Conservation (phyloP, 35 echinoderm and acorn worm genomes). For the Lytechinus variegatus region DNA sequence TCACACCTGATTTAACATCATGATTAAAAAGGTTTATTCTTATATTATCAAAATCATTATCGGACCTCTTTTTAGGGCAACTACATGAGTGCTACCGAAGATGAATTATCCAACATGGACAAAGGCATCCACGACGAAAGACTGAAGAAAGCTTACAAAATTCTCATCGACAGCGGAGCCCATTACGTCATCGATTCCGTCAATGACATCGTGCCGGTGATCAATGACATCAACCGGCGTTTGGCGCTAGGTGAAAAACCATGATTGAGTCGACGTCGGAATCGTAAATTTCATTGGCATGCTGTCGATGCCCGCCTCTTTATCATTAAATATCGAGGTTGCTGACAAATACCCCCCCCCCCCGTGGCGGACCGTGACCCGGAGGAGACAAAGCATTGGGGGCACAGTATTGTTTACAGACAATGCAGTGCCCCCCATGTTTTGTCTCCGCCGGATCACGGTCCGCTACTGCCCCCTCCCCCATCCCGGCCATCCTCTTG, state of each 20-base stretch:
- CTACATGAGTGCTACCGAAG: conserved; percentile 85
- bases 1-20: too few species aligned
- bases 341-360: too few species aligned
- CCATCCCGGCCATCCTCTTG: too few species aligned
- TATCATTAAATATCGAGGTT: too few species aligned
- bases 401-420: too few species aligned
- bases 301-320: too few species aligned
- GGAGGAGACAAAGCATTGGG: too few species aligned
- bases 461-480: too few species aligned
- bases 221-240: conserved; percentile 88
- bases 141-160: conserved; percentile 74
- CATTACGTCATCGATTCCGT: conserved; percentile 96
- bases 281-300: too few species aligned
- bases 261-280: background rate
- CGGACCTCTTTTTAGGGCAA: conserved; percentile 69
- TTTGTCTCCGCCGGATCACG: too few species aligned
- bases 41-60: background rate
- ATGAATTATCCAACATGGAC: conserved; percentile 65
- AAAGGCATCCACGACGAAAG: conserved; percentile 55
- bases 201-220: conserved; percentile 69
- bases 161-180: conserved; percentile 73
- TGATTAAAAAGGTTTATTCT: background rate
- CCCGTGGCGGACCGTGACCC: too few species aligned
- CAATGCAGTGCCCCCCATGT: too few species aligned
- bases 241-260: conserved; percentile 81